Conservation (phyloP, 35 echinoderm and acorn worm genomes). For the Hemicentrotus pulcherrimus region DNA sequence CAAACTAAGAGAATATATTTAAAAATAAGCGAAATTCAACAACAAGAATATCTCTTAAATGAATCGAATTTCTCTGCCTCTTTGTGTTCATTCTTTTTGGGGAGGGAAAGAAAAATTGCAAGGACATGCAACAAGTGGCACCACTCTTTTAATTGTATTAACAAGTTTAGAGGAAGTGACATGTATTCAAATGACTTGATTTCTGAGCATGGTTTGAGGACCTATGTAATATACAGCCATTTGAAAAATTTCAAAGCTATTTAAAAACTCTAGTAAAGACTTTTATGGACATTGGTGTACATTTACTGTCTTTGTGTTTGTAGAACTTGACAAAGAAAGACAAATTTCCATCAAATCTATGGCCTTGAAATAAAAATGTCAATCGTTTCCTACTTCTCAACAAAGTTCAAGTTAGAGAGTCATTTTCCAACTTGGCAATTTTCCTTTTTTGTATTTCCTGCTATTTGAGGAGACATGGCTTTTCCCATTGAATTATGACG, state of each 20-base stretch:
- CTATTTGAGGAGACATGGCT: background rate
- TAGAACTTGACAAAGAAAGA: background rate
- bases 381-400: background rate
- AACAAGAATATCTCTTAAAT: too few species aligned
- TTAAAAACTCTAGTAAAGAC: too few species aligned
- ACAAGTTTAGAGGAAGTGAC: too few species aligned
- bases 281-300: background rate
- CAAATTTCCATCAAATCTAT: background rate
- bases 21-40: background rate
- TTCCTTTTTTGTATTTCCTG: background rate
- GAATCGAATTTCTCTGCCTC: too few species aligned
- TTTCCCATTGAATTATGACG: background rate
- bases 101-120: too few species aligned
- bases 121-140: too few species aligned
- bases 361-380: background rate
- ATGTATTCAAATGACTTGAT: too few species aligned
- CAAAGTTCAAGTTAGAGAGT: background rate
- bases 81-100: too few species aligned
- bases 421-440: background rate
- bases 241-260: too few species aligned
- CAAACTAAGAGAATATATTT: background rate
- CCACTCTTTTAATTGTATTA: too few species aligned
- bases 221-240: too few species aligned
- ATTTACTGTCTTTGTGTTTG: background rate
- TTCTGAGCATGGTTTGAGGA: too few species aligned